Base-by-base conservation (phyloP, 1,140 invertebrate species). In the Diploscapter pachys region DNA sequence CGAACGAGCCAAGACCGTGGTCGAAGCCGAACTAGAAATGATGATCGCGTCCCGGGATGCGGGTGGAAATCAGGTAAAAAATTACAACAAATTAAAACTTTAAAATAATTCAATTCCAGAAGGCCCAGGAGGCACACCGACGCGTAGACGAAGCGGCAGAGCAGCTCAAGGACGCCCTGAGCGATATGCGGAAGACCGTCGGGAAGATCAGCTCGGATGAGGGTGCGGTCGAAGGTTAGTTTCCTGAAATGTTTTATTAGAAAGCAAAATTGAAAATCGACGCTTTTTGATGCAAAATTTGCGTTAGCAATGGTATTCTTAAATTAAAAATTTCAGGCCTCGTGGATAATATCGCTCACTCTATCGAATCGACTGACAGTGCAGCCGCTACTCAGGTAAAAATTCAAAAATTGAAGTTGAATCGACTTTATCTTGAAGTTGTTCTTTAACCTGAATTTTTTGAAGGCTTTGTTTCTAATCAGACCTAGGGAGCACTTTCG, bases 1-100 rank as follows among this genome's bases (percentile, higher is more conserved):
- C 13, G 93, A 97, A 85, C 93, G 96, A 86, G 91, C 93, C 0
- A 95, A 96, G 86, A 96, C 95, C 0, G 93, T 98, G 11, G 90
- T 92, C 0, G 96, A 99, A 88, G 92, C 93, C 8, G 90, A 92
- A 6, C 86, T 93, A 6, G 93, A 95, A 82, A 87, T 97, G 56
- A 88, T 97, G 62, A 91, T 91, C 78, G 90, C 92, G 1, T 91
- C 92, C 4, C 95, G 95, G 85, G 93, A 96, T 83, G 90, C 91
- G 5, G 94, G 91, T 3, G 94, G 94, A n/a, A 97, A 96, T 89
- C 92, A 93, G 0, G 64, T 59, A 31, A 31, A 31, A 31, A 31
- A 31, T 1, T 31, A 31, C 31, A 31, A 31, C 0, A 31, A 1
- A 31, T 31, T 0, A 31, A 31, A 91, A 1, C 57, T 13, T 59